Evolutionary conservation across 2,797 vertebrate species (phyloP), one percentile per base, ranked within the genome.

Genomic region (Channa striata): DNA sequence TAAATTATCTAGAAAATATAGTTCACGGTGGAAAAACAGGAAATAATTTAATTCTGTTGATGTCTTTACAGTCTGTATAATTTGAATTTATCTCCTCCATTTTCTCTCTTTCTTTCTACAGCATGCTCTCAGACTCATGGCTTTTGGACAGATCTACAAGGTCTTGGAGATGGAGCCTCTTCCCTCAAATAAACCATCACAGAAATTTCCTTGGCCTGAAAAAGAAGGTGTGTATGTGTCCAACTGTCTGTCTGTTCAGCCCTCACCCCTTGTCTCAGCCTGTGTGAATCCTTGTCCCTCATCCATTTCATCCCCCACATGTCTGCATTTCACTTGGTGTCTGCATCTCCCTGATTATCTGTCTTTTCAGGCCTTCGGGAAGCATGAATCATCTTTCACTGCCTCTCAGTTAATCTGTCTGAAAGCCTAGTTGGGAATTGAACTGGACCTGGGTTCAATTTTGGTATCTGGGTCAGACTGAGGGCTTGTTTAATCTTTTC

Each of bases 91-190:
- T 11, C 40, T 50, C 66, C 21, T 48, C 25, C 30, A 9, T 47
- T 63, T 54, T 67, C 17, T 13, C 48, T 68, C 67, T 54, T 85
- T 63, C 71, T 2, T 90, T 70, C 71, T 80, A 51, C 89, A 99
- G 98, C 97, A 96, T 21, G 94, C 97, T 42, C 95, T 99, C 82
- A 95, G 98, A 88, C 95, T 98, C 77, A 97, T 98, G 91, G 98
- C 98, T 6, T 99, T 99, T 64, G 98, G 97, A 83, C 97, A 99
- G 89, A 98, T 99, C 91, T 98, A 97, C 92, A 99, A 98, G 90
- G 96, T 99, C 80, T 87, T 99, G 91, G 97, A 98, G 87, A 99
- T 99, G 97, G 98, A 99, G 58, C 97, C 98, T 58, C 96, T 99
- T 67, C 97, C 97, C 65, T 98, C 96, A 87, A 98, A 95, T 93